Base-by-base conservation (phyloP, 2,113 vertebrate species). In the Sarotherodon lohbergeri region DNA sequence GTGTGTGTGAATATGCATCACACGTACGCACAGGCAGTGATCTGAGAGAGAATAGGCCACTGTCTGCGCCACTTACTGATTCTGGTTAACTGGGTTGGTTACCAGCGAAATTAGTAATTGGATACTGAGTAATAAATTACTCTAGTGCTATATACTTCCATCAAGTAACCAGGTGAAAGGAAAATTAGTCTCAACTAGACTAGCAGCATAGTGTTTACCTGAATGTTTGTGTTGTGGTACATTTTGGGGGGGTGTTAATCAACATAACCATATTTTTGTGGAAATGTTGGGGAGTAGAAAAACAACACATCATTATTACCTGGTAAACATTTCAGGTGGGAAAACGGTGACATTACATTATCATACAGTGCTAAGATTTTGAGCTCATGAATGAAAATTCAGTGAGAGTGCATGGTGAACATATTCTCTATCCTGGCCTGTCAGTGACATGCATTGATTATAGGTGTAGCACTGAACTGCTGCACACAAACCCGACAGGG, bases 361-460 rank as follows among this genome's bases (percentile, higher is more conserved):
- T 78, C 46, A n/a, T 78, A 32, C 4, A 12, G 9, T 5, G 16
- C 9, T 19, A 13, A 9, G 46, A 50, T 29, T 11, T 78, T 32
- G 14, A 78, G 27, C 17, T 78, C 4, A 32, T 52, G 46, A 24
- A 8, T 52, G 17, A 52, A 32, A 78, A 52, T 32, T 78, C 17
- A 78, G 71, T 19, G 27, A 76, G 8, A n/a, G 9, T 19, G 9
- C 39, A 19, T 19, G 4, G 50, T 19, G 27, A 52, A 2, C 8
- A 63, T 36, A 55, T 39, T 14, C 5, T 19, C 9, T n/a, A 24
- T 57, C 24, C 57, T 50, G 56, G 24, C 29, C 48, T 90, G 82
- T 88, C 90, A 89, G 84, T 92, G 88, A 87, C 63, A 85, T 81
- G 22, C 11, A 83, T 5, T 85, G 83, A 63, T 86, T 41, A 83